Evolutionary conservation across 2,797 vertebrate species (phyloP), one percentile per base, ranked within the genome.

Genomic region (Cirrhinus mrigala): DNA sequence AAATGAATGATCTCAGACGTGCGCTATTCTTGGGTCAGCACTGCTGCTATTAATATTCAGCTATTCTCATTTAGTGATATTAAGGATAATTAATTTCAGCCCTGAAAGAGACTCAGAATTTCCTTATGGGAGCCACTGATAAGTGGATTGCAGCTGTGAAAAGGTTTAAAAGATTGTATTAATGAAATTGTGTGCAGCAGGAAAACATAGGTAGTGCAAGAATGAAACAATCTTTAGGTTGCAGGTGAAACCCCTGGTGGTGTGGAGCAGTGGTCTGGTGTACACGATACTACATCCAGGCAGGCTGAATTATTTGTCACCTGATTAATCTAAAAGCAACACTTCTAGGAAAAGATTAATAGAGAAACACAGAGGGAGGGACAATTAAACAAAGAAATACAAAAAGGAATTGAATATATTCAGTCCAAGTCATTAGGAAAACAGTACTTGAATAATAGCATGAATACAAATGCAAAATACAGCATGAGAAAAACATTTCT

Each of bases 221-320:
- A 70, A 82, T 58, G 33, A 27, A 12, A 54, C 27, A 82, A 58
- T 82, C 50, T 70, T 71, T 73, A 73, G 16, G 52, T 82, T 44
- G 68, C 68, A 69, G 62, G 77, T 74, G 50, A 56, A 44, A 54
- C 56, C 33, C 27, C 29, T 33, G 14, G 27, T 74, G 79, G 84
- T 60, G 69, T 16, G 33, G 16, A 20, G 74, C 18, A 81, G 14
- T 73, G 82, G 29, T 76, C 58, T 79, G 60, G 58, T 29, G 16
- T 56, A 56, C 9, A 44, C 37, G 52, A 81, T 37, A 69, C 37
- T 40, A 66, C 78, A 77, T 52, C 22, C 54, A 54, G 56, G 50
- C 56, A 24, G 48, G 46, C 24, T 70, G 68, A 62, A 71, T 64
- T 79, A 84, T 86, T 84, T 58, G 85, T 90, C 84, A 86, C 74